Conservation (phyloP, 2,797 vertebrate genomes). For the Sebastes flavidus region DNA sequence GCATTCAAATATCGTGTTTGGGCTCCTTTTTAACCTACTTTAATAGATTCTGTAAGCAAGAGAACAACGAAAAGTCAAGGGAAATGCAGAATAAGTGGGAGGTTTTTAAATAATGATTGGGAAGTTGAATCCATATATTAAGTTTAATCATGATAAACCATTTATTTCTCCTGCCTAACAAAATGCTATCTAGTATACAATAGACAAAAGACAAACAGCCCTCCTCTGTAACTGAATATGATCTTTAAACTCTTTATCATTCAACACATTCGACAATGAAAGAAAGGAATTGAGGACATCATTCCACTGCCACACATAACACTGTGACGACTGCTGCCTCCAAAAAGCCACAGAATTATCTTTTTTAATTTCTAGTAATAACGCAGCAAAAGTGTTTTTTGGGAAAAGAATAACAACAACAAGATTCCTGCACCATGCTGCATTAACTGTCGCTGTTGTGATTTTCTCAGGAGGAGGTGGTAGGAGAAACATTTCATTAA, state of each 20-base stretch:
- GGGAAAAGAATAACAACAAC: neutral
- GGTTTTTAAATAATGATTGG: neutral
- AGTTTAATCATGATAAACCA: neutral
- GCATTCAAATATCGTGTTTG: neutral
- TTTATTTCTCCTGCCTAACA: neutral
- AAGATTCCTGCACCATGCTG: neutral
- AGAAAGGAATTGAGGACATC: neutral
- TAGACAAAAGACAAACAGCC: neutral
- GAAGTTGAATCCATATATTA: neutral
- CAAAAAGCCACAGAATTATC: neutral
- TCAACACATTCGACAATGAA: neutral
- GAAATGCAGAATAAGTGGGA: neutral
- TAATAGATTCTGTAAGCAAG: neutral
- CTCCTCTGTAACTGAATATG: neutral
- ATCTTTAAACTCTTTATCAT: neutral
- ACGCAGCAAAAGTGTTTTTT: neutral
- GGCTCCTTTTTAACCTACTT: neutral
- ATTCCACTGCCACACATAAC: neutral
- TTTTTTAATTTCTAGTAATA: slow-evolving; percentile 6
- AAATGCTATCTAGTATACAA: neutral
- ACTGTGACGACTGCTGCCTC: neutral
- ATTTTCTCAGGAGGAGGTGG: slow-evolving; percentile 7
- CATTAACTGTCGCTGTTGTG: neutral
- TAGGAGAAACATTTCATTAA: slow-evolving; percentile 2
- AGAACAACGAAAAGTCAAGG: neutral